Evolutionary conservation across 2,888 invertebrate species (phyloP).

Genomic region (Agonopterix arenella): DNA sequence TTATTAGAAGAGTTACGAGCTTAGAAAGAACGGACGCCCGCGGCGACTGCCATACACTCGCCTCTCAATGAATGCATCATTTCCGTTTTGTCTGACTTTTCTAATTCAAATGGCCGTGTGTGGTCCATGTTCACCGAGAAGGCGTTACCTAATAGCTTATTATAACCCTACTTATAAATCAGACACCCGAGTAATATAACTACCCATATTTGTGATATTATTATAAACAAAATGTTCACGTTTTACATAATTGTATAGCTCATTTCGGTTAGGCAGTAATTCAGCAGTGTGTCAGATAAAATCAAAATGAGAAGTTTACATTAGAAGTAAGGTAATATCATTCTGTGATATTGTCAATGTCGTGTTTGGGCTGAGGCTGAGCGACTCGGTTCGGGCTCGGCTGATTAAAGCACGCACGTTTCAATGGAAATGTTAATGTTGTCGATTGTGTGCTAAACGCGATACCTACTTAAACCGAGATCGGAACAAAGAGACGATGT

Average conservation of each 20-base stretch:
- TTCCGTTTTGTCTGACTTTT: slow-evolving; percentile 66
- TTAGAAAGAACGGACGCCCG: slow-evolving; percentile 62
- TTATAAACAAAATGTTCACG: slow-evolving; percentile 20
- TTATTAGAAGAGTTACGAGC: slow-evolving; percentile 68
- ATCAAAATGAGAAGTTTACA: not conserved
- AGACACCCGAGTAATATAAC: slow-evolving; percentile 27
- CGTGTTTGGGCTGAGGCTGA: slow-evolving; percentile 14
- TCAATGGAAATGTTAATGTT: slow-evolving; percentile 67
- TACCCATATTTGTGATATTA: slow-evolving; percentile 8
- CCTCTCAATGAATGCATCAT: slow-evolving; percentile 61
- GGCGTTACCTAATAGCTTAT: slow-evolving; percentile 47
- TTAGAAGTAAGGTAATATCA: slow-evolving; percentile 1
- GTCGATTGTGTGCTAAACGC: slow-evolving; percentile 67
- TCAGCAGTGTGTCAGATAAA: slow-evolving; percentile 1
- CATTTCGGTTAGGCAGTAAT: slow-evolving; percentile 1
- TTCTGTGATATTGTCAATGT: slow-evolving; percentile 4
- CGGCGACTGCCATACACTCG: slow-evolving; percentile 51
- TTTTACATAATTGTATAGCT: not conserved
- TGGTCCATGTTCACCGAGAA: slow-evolving; percentile 54
- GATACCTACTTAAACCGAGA: slow-evolving; percentile 47
- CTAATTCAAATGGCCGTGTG: slow-evolving; percentile 64
- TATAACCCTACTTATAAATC: slow-evolving; percentile 43
- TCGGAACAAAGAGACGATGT: slow-evolving; percentile 51
- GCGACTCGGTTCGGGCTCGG: slow-evolving; percentile 26
- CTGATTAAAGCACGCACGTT: slow-evolving; percentile 40